phyloP scores from a whole-genome alignment of 2,888 invertebrate genomes.

The Diogma glabrata region DNA sequence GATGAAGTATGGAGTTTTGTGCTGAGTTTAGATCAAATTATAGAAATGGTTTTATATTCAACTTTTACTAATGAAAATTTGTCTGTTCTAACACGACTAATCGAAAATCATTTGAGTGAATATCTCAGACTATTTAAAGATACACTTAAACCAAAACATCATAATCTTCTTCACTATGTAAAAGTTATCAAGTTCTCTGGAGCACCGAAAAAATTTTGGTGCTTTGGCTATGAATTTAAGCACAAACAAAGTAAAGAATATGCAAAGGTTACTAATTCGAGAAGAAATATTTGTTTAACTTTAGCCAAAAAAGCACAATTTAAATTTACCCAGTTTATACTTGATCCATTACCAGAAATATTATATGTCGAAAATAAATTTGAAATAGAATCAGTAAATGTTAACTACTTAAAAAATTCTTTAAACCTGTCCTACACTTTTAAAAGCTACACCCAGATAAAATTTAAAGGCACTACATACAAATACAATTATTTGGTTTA shows the following conservation, averaged over 20 bases:
- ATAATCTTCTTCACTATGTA: conserved; percentile 13
- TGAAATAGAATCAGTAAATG: background rate
- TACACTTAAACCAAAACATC: conserved; percentile 12
- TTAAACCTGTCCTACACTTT: no score
- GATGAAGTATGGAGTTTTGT: conserved; percentile 17
- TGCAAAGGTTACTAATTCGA: conserved; percentile 6
- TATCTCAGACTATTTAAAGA: conserved; percentile 6
- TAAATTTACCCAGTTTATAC: background rate
- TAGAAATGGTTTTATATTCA: conserved; percentile 13
- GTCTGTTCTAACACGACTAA: background rate
- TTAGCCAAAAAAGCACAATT: conserved; percentile 11
- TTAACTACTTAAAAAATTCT: background rate
- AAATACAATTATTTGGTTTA: background rate
- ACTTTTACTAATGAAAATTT: conserved; percentile 1
- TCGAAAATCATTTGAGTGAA: background rate
- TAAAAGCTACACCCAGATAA: background rate
- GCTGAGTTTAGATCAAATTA: conserved; percentile 15
- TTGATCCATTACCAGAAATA: background rate
- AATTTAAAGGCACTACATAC: background rate
- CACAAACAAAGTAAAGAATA: conserved; percentile 11
- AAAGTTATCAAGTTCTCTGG: conserved; percentile 10
- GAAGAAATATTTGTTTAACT: conserved; percentile 11
- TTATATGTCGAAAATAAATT: background rate
- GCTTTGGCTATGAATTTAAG: conserved; percentile 11
- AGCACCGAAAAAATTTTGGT: conserved; percentile 11